Evolutionary conservation across 2,113 vertebrate species (phyloP).

Genomic region (Hippocampus abdominalis): DNA sequence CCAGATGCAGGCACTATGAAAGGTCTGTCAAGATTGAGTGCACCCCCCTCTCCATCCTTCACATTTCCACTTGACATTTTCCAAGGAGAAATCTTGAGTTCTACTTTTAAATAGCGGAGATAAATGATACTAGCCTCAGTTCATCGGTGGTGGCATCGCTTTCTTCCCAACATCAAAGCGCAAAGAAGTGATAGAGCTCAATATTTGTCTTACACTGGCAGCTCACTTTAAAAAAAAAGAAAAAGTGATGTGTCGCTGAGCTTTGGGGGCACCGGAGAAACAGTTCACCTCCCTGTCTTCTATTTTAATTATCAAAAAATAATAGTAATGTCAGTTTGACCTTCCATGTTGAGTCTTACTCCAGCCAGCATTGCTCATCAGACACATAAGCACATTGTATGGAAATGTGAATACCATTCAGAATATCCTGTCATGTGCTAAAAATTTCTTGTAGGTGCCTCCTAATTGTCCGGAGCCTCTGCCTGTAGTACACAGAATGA

Average conservation of each 20-base stretch:
- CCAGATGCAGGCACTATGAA: conserved; percentile 73
- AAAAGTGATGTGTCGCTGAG: conserved; percentile 49
- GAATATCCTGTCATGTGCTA: too few relatives aligned
- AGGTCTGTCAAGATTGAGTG: conserved; percentile 56
- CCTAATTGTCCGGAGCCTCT: too few relatives aligned
- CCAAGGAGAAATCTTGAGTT: conserved; percentile 29
- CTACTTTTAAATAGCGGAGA: conserved; percentile 26
- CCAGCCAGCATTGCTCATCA: conserved; percentile 36
- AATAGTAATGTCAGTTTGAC: conserved; percentile 53
- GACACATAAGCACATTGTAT: conserved; percentile 31
- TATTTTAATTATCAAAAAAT: conserved; percentile 4
- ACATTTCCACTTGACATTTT: conserved; percentile 29
- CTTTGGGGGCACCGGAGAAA: conserved; percentile 13
- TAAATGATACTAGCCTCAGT: background rate
- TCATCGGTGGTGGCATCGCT: conserved; percentile 20
- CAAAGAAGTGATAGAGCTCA: conserved; percentile 2
- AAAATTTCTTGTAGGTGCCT: too few relatives aligned
- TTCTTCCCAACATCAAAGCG: conserved; percentile 11
- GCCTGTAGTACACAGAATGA: too few relatives aligned
- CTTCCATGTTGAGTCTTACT: conserved; percentile 33
- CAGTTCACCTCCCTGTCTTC: conserved; percentile 8
- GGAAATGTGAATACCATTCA: conserved; percentile 11
- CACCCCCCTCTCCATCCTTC: background rate
- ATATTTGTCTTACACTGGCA: conserved; percentile 29
- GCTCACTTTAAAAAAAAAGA: conserved; percentile 16